Conservation (phyloP, 2,113 vertebrate species). For the Laterallus jamaicensis region DNA sequence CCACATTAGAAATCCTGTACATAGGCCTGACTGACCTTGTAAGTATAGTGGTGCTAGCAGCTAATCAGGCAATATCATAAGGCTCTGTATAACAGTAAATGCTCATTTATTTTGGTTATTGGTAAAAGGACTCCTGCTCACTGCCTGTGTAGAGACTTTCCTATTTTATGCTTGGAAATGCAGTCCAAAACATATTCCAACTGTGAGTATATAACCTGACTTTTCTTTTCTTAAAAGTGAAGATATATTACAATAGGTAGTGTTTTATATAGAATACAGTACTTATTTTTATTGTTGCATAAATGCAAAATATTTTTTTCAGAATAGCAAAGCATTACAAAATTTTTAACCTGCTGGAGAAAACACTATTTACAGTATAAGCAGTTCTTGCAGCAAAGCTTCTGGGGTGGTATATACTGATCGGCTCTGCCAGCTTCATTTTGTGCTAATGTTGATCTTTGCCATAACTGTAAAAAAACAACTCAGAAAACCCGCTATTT, state of each 20-base stretch:
- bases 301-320: conserved; percentile 68
- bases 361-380: conserved; percentile 40
- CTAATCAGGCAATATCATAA: conserved; percentile 41
- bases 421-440: conserved; percentile 4
- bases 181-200: conserved; percentile 63
- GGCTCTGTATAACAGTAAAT: conserved; percentile 41
- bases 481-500: not conserved
- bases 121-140: conserved; percentile 55
- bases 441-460: conserved; percentile 17
- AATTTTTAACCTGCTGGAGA: conserved; percentile 57
- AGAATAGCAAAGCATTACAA: conserved; percentile 36
- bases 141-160: conserved; percentile 63
- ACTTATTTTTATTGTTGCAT: conserved; percentile 64
- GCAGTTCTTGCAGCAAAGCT: conserved; percentile 45
- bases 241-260: conserved; percentile 51
- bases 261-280: conserved; percentile 66
- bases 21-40: conserved; percentile 67
- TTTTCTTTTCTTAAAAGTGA: conserved; percentile 64
- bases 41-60: conserved; percentile 68
- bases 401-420: not conserved
- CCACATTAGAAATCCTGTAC: conserved; percentile 49
- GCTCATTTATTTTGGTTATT: conserved; percentile 32
- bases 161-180: conserved; percentile 60
- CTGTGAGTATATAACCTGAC: conserved; percentile 57
- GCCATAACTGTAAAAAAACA: not conserved